Evolutionary conservation across 2,888 invertebrate species (phyloP).

Genomic region (Lycia hirtaria): DNA sequence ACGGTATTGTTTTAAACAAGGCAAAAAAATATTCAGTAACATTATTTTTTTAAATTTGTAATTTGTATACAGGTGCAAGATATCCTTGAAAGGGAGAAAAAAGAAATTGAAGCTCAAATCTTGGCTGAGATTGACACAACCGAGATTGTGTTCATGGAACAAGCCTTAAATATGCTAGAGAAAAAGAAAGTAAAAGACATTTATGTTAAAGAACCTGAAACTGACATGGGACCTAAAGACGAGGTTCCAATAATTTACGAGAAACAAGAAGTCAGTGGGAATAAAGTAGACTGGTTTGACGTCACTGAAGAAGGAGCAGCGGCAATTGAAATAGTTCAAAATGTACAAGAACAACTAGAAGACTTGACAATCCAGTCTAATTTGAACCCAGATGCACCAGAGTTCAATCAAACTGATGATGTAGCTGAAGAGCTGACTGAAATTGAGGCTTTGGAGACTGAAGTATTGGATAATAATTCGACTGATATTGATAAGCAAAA

Average conservation of each 20-base stretch:
- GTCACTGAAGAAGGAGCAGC: slow-evolving; percentile 70
- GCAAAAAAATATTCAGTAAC: no score
- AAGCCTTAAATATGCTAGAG: slow-evolving; percentile 90
- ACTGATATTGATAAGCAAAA: slow-evolving; percentile 72
- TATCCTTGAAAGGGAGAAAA: slow-evolving; percentile 90
- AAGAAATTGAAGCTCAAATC: slow-evolving; percentile 87
- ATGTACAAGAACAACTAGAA: slow-evolving; percentile 60
- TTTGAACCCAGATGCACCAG: slow-evolving; percentile 70
- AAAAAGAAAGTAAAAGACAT: slow-evolving; percentile 75
- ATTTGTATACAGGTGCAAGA: slow-evolving; percentile 81
- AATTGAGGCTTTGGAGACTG: slow-evolving; percentile 42
- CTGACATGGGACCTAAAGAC: slow-evolving; percentile 45
- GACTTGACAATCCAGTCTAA: slow-evolving; percentile 59
- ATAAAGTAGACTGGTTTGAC: slow-evolving; percentile 78
- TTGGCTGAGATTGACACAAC: slow-evolving; percentile 90
- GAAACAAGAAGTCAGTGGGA: slow-evolving; percentile 62
- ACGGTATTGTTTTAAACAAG: no score
- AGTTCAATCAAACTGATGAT: slow-evolving; percentile 55
- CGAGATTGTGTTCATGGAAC: slow-evolving; percentile 94
- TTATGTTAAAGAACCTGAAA: slow-evolving; percentile 49
- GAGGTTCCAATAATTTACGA: slow-evolving; percentile 61
- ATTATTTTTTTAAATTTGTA: slow-evolving; percentile 12
- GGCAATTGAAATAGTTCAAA: slow-evolving; percentile 59
- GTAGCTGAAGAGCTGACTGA: slow-evolving; percentile 62
- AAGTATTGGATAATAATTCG: slow-evolving; percentile 47